These are phyloP conservation scores for Haliclona indistincta DNA, from an alignment of 37 sponge, comb jelly and placozoan genomes.

Conservation along the genomic window DNA sequence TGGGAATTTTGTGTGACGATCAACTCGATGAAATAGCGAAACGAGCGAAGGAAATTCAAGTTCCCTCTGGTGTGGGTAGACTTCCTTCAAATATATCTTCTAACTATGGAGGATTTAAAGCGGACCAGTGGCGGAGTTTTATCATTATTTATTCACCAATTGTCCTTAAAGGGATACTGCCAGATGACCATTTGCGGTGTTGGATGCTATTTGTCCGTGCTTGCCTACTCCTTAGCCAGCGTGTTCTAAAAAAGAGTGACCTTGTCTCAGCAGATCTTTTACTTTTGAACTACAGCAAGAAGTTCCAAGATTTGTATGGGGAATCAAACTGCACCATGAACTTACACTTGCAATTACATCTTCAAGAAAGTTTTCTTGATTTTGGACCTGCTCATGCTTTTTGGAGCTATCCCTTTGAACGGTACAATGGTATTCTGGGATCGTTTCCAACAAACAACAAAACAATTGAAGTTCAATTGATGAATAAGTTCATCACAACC, in stretches of 20 bases:
- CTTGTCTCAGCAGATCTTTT: conserved; percentile 30
- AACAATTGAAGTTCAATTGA: conserved; percentile 47
- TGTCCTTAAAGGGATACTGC: conserved; percentile 42
- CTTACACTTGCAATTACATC: conserved; percentile 60
- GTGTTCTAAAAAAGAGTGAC: conserved; percentile 24
- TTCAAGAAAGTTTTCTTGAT: conserved; percentile 42
- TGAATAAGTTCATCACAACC: conserved; percentile 54
- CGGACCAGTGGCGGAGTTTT: conserved; percentile 68
- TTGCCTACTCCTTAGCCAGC: conserved; percentile 21
- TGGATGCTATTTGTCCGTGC: conserved; percentile 73
- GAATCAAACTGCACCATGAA: conserved; percentile 34
- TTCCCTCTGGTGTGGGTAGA: conserved; percentile 49
- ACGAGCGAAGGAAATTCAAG: neutral
- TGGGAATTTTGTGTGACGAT: neutral
- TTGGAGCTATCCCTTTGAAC: conserved; percentile 64
- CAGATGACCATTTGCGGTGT: conserved; percentile 20
- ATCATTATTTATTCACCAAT: conserved; percentile 57
- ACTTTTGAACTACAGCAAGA: conserved; percentile 22
- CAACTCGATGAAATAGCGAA: conserved; percentile 24
- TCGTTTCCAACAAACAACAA: conserved; percentile 35
- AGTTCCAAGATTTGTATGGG: conserved; percentile 52
- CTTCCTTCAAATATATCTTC: conserved; percentile 48
- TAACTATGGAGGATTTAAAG: conserved; percentile 58
- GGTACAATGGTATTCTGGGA: conserved; percentile 63
- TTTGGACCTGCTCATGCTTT: conserved; percentile 68